A percentile compares a stretch with the other conserved stretches of the same genome.
phyloP scores from a whole-genome alignment of 2,113 vertebrate species.

The Stomatorhinus ivindoensis region DNA sequence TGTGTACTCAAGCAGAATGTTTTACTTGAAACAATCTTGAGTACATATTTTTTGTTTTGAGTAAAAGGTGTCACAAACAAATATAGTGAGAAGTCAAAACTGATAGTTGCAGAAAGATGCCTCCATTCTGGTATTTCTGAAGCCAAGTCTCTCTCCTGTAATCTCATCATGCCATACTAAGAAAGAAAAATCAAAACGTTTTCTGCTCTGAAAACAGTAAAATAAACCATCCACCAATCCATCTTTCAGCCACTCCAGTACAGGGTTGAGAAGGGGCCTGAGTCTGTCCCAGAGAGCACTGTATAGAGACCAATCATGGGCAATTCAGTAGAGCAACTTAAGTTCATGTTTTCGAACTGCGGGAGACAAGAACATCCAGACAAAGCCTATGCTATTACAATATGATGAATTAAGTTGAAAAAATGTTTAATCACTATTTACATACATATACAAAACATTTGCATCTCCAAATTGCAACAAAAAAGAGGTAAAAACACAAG shows the following conservation, averaged over 20 bases:
- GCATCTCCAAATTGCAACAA: conserved; percentile 18
- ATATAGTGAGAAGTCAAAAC: not conserved
- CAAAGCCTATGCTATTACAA: not conserved
- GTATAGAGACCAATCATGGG: not conserved
- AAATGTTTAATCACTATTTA: conserved; percentile 54
- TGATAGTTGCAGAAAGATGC: not conserved
- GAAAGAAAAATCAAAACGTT: not conserved
- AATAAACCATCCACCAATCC: not conserved
- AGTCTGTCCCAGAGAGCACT: not conserved
- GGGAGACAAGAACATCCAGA: not conserved
- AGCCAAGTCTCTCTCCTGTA: not conserved
- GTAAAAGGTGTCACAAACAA: not conserved
- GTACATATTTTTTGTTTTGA: not conserved
- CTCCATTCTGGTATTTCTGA: not conserved
- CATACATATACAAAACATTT: conserved; percentile 53
- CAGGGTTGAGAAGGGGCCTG: not conserved
- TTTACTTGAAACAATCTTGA: not conserved
- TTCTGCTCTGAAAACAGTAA: not conserved
- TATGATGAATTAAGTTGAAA: conserved; percentile 14
- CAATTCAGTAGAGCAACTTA: not conserved
- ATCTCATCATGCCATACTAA: not conserved
- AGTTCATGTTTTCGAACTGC: not conserved
- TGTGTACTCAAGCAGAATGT: not conserved
- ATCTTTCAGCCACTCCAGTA: not conserved
- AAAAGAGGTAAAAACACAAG: conserved; percentile 24